Conservation (phyloP, 2,797 vertebrate genomes). For the Falco biarmicus region DNA sequence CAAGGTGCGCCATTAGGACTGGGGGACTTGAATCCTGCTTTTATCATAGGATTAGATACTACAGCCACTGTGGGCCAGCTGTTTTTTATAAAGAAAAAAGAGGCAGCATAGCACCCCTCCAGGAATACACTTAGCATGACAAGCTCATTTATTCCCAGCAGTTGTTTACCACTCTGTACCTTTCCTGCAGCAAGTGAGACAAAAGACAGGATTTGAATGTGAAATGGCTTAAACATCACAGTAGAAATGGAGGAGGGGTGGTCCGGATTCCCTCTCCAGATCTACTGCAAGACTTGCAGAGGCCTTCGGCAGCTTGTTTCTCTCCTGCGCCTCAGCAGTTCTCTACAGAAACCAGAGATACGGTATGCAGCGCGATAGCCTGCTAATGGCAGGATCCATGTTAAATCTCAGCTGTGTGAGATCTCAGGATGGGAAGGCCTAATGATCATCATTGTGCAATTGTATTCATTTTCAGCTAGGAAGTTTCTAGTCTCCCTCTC, state of each 20-base stretch:
- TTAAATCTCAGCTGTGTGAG: not conserved
- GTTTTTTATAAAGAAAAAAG: not conserved
- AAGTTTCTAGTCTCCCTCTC: not conserved
- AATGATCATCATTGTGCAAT: not conserved
- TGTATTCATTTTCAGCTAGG: not conserved
- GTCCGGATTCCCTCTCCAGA: not conserved
- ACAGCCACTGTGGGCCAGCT: not conserved
- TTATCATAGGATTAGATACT: not conserved
- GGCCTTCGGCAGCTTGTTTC: not conserved
- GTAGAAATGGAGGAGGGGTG: not conserved
- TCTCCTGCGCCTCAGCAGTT: not conserved
- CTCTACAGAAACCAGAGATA: not conserved
- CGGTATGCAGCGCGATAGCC: not conserved
- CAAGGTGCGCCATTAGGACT: not conserved
- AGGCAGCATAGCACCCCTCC: not conserved
- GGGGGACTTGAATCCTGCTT: not conserved
- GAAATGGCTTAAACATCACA: not conserved
- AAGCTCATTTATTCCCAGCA: constrained; percentile 40
- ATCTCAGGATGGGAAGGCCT: not conserved
- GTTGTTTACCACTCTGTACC: constrained; percentile 1
- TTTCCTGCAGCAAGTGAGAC: not conserved
- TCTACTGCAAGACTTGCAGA: not conserved
- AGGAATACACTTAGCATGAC: constrained; percentile 15
- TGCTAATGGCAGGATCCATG: not conserved
- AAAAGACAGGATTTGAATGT: not conserved